These are phyloP conservation scores for Gobio occitaniae DNA, from an alignment of 2,797 vertebrate species.

Conservation along the genomic window DNA sequence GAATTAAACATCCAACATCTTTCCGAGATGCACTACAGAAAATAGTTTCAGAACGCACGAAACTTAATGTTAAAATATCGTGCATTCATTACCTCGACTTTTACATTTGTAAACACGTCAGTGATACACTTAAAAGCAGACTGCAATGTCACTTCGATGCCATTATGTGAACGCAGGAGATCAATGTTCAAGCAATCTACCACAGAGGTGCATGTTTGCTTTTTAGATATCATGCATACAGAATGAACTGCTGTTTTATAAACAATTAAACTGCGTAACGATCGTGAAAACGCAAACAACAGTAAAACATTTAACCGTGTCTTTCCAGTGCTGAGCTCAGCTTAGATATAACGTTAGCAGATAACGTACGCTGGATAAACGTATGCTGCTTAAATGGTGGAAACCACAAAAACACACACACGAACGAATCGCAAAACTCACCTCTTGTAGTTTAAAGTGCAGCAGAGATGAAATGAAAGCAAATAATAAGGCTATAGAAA, in stretches of 20 bases:
- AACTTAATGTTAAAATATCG: background rate
- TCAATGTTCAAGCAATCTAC: background rate
- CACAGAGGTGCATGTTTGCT: background rate
- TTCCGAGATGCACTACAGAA: background rate
- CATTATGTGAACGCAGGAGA: constrained; percentile 13
- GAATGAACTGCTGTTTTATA: background rate
- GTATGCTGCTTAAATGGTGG: too few species aligned
- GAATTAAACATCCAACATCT: background rate
- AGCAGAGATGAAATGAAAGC: constrained; percentile 82
- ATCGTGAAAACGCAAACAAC: background rate
- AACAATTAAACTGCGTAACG: background rate
- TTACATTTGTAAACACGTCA: background rate
- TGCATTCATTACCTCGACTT: background rate
- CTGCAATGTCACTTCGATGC: constrained; percentile 39
- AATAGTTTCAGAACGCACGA: background rate
- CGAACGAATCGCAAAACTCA: constrained; percentile 56
- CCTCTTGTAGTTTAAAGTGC: constrained; percentile 85
- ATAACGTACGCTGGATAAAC: background rate
- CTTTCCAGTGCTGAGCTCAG: constrained; percentile 1
- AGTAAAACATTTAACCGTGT: background rate
- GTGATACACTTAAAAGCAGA: background rate
- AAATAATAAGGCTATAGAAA: constrained; percentile 79
- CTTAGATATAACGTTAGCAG: constrained; percentile 12
- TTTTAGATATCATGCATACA: background rate
- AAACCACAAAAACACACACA: background rate